Percentiles rank a stretch among this genome's conserved stretches.
These are phyloP conservation scores for Scotopteryx bipunctaria DNA, from an alignment of 2,888 invertebrate genomes.

Conservation along the genomic window DNA sequence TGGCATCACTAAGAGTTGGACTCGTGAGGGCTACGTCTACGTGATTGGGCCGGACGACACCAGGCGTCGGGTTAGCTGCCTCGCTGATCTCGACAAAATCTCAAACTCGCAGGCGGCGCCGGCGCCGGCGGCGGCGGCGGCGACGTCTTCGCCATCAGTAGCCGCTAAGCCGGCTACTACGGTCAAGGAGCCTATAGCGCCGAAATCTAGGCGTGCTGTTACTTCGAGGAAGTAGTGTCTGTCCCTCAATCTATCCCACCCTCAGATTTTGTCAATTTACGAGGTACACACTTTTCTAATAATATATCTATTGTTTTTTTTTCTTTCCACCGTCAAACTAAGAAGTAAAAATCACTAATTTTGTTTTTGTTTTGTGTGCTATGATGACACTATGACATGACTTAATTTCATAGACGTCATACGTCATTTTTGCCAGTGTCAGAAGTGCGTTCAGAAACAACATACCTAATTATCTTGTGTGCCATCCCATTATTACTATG, in stretches of 20 bases:
- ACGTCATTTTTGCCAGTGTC: no score
- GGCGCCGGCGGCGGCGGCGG: neutral
- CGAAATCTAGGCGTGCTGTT: neutral
- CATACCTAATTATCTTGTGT: no score
- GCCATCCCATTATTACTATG: no score
- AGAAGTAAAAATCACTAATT: no score
- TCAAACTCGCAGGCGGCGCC: neutral
- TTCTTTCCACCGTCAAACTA: no score
- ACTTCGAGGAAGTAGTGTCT: neutral
- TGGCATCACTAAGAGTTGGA: neutral
- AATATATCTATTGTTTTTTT: no score
- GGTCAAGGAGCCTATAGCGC: neutral
- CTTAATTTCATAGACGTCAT: no score
- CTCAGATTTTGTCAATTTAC: no score
- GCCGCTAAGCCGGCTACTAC: neutral
- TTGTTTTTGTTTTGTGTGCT: no score
- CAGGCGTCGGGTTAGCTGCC: neutral
- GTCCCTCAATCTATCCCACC: neutral
- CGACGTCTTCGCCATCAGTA: neutral
- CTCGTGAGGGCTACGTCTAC: neutral
- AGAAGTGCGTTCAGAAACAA: no score
- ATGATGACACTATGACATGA: no score
- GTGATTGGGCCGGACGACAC: conserved; percentile 1
- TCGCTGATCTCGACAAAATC: conserved; percentile 1
- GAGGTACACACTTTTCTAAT: no score